These are phyloP conservation scores for Channallabes apus DNA, from an alignment of 2,797 vertebrate genomes.

Conservation along the genomic window DNA sequence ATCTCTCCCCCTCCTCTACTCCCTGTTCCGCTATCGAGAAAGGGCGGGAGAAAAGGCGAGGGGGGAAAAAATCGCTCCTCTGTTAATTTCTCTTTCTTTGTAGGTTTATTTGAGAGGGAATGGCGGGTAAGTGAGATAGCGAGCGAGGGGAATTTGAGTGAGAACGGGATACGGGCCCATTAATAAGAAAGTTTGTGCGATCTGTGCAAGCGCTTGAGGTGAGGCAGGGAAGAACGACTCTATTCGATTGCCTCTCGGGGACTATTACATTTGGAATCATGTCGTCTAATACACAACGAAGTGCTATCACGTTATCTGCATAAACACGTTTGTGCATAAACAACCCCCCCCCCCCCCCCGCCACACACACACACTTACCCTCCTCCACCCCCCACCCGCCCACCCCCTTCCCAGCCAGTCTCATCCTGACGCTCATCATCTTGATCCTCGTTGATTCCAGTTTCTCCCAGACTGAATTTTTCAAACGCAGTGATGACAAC, in stretches of 20 bases:
- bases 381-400: no score
- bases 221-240: conserved; percentile 44
- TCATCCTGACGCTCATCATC: conserved; percentile 9
- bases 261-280: conserved; percentile 58
- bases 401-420: not conserved
- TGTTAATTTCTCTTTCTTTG: conserved; percentile 74
- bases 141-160: conserved; percentile 47
- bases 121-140: conserved; percentile 21
- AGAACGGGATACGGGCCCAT: conserved; percentile 58
- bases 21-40: conserved; percentile 56
- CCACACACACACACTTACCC: not conserved
- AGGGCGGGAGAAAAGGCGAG: conserved; percentile 25
- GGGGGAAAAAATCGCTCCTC: conserved; percentile 70
- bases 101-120: conserved; percentile 59
- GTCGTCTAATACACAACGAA: conserved; percentile 55
- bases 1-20: conserved; percentile 34
- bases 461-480: conserved; percentile 11
- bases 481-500: not conserved
- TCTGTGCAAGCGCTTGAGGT: conserved; percentile 37
- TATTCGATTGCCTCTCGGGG: conserved; percentile 57
- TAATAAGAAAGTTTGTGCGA: conserved; percentile 56
- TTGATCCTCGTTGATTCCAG: not conserved
- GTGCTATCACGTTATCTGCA: conserved; percentile 54
- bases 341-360: not conserved
- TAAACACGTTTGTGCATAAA: conserved; percentile 49